Conservation (phyloP, 2,888 invertebrate genomes). For the Dendrolimus pini region DNA sequence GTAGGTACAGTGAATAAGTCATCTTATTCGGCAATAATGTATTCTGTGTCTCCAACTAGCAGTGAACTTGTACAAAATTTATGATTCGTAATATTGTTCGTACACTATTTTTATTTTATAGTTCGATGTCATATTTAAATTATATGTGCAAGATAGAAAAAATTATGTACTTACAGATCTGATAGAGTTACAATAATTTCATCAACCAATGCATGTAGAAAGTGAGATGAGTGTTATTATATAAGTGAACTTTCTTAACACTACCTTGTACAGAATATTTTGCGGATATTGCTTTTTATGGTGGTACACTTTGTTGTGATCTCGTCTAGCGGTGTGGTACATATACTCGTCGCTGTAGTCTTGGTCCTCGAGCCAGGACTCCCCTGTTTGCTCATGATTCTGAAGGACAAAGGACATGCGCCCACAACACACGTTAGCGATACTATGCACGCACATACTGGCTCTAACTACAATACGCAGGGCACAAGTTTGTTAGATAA, state of each 20-base stretch:
- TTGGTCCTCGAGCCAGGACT: constrained; percentile 61
- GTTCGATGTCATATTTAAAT: no score
- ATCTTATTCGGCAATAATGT: no score
- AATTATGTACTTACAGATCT: no score
- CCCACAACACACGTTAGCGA: constrained; percentile 46
- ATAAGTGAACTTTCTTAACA: constrained; percentile 15
- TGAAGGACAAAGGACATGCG: constrained; percentile 47
- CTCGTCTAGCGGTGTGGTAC: constrained; percentile 71
- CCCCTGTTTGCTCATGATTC: constrained; percentile 52
- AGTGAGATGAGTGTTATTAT: constrained; percentile 1
- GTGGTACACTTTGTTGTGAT: constrained; percentile 64
- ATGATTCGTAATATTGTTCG: no score
- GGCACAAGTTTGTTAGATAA: background rate
- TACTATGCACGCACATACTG: constrained; percentile 49
- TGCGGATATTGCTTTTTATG: constrained; percentile 73
- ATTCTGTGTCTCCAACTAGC: no score
- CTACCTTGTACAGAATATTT: constrained; percentile 73
- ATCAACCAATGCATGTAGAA: constrained; percentile 3
- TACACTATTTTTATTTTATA: no score
- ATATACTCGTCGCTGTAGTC: constrained; percentile 71
- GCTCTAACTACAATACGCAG: constrained; percentile 12
- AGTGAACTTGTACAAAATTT: no score
- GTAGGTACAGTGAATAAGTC: no score
- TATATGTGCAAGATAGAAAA: no score
- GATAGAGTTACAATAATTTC: background rate